These are phyloP conservation scores for Drosophila testacea DNA, from an alignment of 2,888 invertebrate species.

Conservation along the genomic window DNA sequence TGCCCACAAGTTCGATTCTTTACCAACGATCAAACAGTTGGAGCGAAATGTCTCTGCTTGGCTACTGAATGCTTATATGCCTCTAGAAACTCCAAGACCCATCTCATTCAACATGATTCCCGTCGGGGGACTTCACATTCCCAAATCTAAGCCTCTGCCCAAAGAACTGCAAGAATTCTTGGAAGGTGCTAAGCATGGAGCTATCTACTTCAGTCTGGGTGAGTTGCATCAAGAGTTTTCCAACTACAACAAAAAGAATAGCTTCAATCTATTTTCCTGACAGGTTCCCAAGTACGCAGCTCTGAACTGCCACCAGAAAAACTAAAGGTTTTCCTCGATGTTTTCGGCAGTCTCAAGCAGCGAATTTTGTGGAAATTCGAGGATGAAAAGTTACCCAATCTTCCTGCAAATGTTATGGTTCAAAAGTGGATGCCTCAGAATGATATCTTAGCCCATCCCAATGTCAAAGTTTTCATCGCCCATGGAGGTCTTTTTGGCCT, in stretches of 20 bases:
- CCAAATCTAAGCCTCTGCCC: constrained; percentile 71
- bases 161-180: constrained; percentile 81
- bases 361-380: constrained; percentile 85
- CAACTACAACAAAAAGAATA: too few relatives aligned
- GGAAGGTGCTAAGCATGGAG: constrained; percentile 83
- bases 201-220: constrained; percentile 85
- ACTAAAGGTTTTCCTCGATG: constrained; percentile 78
- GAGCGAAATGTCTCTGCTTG: constrained; percentile 85
- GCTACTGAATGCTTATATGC: constrained; percentile 85
- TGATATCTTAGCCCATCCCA: constrained; percentile 84
- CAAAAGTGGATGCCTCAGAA: constrained; percentile 86
- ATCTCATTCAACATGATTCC: constrained; percentile 84
- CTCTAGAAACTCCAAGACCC: constrained; percentile 84
- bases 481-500: constrained; percentile 83
- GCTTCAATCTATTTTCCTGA: too few relatives aligned
- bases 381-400: constrained; percentile 77
- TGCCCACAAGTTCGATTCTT: constrained; percentile 51
- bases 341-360: constrained; percentile 83
- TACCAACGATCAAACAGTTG: constrained; percentile 83
- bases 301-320: constrained; percentile 82
- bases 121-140: constrained; percentile 86
- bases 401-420: constrained; percentile 84
- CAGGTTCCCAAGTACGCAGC: constrained; percentile 84
- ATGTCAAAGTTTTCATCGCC: constrained; percentile 84
- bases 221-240: neutral